Evolutionary conservation across 2,797 vertebrate species (phyloP).

Genomic region (Rhinophrynus dorsalis): DNA sequence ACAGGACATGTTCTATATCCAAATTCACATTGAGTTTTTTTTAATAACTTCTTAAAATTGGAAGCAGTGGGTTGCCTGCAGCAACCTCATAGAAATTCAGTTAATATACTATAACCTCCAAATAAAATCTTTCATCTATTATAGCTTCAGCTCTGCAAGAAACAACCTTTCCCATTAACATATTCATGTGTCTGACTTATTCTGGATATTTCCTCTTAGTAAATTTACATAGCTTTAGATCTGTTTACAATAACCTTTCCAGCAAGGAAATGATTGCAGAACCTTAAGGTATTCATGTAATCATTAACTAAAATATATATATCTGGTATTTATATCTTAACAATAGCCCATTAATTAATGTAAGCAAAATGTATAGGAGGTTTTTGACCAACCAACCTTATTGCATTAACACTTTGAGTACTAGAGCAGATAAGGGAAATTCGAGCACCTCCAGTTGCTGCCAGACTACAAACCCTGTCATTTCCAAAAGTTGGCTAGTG

Average conservation of each 20-base stretch:
- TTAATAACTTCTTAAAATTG: constrained; percentile 45
- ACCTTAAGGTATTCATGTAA: background rate
- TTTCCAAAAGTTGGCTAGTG: too few species aligned
- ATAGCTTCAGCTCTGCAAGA: constrained; percentile 41
- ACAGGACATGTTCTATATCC: constrained; percentile 44
- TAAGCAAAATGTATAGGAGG: too few species aligned
- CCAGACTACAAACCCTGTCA: too few species aligned
- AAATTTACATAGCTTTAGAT: constrained; percentile 48
- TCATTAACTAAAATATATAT: constrained; percentile 27
- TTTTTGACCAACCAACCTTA: too few species aligned
- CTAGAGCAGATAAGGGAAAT: too few species aligned
- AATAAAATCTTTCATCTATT: constrained; percentile 49
- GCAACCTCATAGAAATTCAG: constrained; percentile 45
- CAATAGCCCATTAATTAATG: constrained; percentile 15
- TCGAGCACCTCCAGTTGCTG: too few species aligned
- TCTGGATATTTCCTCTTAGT: constrained; percentile 33
- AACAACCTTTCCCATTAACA: constrained; percentile 43
- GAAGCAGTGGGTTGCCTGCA: constrained; percentile 41
- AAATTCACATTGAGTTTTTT: constrained; percentile 39
- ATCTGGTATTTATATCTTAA: constrained; percentile 14
- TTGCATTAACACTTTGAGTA: too few species aligned
- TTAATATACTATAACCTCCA: constrained; percentile 48
- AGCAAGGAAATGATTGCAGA: constrained; percentile 19
- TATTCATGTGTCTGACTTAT: constrained; percentile 48
- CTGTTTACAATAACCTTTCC: constrained; percentile 41